Conservation (phyloP, 30 jellyfish, hydroid and myxozoan species). For the Aurelia aurita complex sp. Pacific region DNA sequence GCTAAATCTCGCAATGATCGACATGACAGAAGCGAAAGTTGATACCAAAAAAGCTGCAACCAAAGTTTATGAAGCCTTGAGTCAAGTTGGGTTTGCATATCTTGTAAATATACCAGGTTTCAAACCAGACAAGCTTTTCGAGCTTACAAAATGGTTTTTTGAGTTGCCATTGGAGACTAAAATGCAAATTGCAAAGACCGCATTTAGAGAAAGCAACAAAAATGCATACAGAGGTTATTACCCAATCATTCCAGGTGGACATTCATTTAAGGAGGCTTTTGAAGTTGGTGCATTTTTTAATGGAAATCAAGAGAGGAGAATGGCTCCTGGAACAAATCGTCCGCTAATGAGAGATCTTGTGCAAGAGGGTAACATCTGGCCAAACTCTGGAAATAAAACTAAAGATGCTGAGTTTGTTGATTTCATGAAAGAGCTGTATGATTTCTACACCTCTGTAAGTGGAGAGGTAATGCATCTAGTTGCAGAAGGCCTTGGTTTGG, state of each 20-base stretch:
- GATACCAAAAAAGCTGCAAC: constrained; percentile 25
- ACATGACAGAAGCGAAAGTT: constrained; percentile 40
- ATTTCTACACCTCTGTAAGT: constrained; percentile 30
- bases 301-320: background rate
- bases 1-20: constrained; percentile 41
- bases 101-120: constrained; percentile 62
- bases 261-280: constrained; percentile 83
- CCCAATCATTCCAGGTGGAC: constrained; percentile 86
- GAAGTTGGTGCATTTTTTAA: constrained; percentile 71
- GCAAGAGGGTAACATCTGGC: constrained; percentile 81
- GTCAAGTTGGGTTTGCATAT: constrained; percentile 82
- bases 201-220: constrained; percentile 47
- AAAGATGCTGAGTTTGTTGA: constrained; percentile 34
- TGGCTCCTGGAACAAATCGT: constrained; percentile 45
- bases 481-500: constrained; percentile 76
- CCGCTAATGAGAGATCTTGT: constrained; percentile 73
- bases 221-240: constrained; percentile 79
- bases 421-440: constrained; percentile 36
- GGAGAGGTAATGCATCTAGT: constrained; percentile 43
- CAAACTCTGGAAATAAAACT: constrained; percentile 43
- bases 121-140: constrained; percentile 70
- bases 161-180: constrained; percentile 58
- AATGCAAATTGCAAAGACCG: constrained; percentile 67
- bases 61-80: constrained; percentile 40
- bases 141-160: constrained; percentile 82